phyloP scores from a whole-genome alignment of 2,797 vertebrate genomes.

The Characodon lateralis region DNA sequence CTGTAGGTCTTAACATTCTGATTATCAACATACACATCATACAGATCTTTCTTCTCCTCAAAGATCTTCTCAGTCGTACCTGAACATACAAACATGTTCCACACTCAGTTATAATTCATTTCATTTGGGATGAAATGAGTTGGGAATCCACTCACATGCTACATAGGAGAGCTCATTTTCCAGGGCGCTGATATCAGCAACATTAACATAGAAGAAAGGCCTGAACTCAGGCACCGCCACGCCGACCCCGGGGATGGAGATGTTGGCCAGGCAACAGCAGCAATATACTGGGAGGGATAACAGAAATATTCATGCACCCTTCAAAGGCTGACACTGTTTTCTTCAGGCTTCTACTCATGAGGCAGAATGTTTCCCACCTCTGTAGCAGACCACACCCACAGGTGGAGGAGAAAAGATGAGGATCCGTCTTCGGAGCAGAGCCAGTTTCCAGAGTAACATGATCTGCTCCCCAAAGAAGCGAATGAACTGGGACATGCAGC shows the following conservation, averaged over 20 bases:
- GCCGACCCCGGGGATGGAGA: slow-evolving; percentile 91
- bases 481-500: slow-evolving; percentile 98
- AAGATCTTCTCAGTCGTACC: slow-evolving; percentile 98
- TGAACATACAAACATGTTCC: slow-evolving; percentile 48
- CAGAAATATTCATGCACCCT: background rate
- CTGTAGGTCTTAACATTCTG: slow-evolving; percentile 94
- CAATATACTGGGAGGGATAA: slow-evolving; percentile 85
- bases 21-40: slow-evolving; percentile 95
- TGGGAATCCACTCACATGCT: slow-evolving; percentile 85
- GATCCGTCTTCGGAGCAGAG: slow-evolving; percentile 92
- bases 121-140: background rate
- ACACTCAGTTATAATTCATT: background rate
- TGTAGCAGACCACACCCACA: slow-evolving; percentile 93
- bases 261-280: slow-evolving; percentile 94
- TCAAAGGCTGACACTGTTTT: background rate
- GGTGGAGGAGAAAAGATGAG: slow-evolving; percentile 95
- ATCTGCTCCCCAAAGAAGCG: slow-evolving; percentile 97
- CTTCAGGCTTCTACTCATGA: background rate
- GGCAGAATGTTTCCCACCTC: slow-evolving; percentile 80
- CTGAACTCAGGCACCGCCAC: slow-evolving; percentile 89
- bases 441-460: slow-evolving; percentile 94
- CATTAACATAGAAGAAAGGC: slow-evolving; percentile 95
- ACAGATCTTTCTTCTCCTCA: slow-evolving; percentile 93
- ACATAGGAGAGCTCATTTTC: slow-evolving; percentile 94
- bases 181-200: slow-evolving; percentile 92